Evolutionary conservation across 2,113 vertebrate species (phyloP).

Genomic region (Arvicanthis niloticus): DNA sequence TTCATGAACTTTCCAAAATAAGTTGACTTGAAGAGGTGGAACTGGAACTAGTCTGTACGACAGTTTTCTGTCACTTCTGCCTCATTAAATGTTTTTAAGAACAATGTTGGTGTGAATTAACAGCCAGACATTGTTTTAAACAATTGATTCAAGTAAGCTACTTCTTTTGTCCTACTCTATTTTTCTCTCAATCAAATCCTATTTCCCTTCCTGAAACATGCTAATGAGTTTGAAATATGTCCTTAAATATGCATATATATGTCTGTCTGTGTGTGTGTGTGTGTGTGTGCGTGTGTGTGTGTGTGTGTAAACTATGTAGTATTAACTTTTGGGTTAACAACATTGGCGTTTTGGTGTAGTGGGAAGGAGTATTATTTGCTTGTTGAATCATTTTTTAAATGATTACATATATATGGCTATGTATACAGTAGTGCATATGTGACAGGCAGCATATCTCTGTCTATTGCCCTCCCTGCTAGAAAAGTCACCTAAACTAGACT

Average conservation of each 20-base stretch:
- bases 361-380: neutral
- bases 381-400: neutral
- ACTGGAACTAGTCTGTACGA: neutral
- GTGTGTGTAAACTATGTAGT: slow-evolving; percentile 1
- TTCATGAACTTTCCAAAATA: slow-evolving; percentile 15
- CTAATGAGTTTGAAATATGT: slow-evolving; percentile 14
- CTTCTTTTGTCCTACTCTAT: neutral
- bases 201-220: neutral
- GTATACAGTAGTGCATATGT: neutral
- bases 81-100: slow-evolving; percentile 19
- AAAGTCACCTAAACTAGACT: neutral
- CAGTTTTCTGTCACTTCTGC: neutral
- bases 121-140: neutral
- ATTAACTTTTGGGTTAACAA: slow-evolving; percentile 18
- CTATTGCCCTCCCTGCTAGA: neutral
- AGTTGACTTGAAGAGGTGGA: neutral
- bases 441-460: neutral
- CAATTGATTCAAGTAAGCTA: neutral
- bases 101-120: neutral
- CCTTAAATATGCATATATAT: slow-evolving; percentile 22
- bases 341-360: neutral
- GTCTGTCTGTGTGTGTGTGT: no score
- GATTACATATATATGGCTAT: neutral
- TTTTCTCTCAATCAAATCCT: neutral
- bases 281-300: no score